Percentiles rank a stretch among this genome's conserved stretches.
Evolutionary conservation across 2,888 invertebrate genomes (phyloP).

Genomic region (Ethmia dodecea): DNA sequence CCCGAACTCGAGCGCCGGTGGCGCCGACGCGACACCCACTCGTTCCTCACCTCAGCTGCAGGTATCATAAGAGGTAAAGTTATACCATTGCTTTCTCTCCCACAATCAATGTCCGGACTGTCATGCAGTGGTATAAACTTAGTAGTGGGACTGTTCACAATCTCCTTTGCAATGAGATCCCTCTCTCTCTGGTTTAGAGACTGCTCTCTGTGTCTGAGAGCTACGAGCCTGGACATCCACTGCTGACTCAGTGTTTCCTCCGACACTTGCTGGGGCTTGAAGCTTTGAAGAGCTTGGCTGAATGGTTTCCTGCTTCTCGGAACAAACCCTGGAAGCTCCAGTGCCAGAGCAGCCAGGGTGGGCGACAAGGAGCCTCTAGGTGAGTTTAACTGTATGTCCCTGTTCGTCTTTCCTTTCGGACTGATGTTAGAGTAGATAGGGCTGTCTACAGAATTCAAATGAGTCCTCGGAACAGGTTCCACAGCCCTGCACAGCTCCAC

Average conservation of each 20-base stretch:
- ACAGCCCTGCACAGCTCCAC: slow-evolving; percentile 46
- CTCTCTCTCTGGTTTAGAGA: slow-evolving; percentile 70
- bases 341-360: slow-evolving; percentile 60
- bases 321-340: slow-evolving; percentile 68
- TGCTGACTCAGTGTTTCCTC: slow-evolving; percentile 74
- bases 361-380: slow-evolving; percentile 50
- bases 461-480: slow-evolving; percentile 49
- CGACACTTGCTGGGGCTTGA: slow-evolving; percentile 67
- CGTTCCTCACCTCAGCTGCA: slow-evolving; percentile 27
- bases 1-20: slow-evolving; percentile 39
- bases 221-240: slow-evolving; percentile 75
- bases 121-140: slow-evolving; percentile 42
- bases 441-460: slow-evolving; percentile 37
- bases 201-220: slow-evolving; percentile 70
- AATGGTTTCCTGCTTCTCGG: slow-evolving; percentile 56
- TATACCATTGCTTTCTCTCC: slow-evolving; percentile 50
- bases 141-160: slow-evolving; percentile 52
- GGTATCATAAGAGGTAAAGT: slow-evolving; percentile 56
- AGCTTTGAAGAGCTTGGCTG: slow-evolving; percentile 37
- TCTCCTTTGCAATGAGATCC: slow-evolving; percentile 61
- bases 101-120: slow-evolving; percentile 24
- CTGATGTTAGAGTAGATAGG: slow-evolving; percentile 59
- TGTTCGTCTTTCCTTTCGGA: slow-evolving; percentile 31
- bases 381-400: slow-evolving; percentile 28
- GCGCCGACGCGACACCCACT: slow-evolving; percentile 40